A percentile compares a stretch with the other conserved stretches of the same genome.
Conservation (phyloP, 2,888 invertebrate genomes). For the Drosophila histrio region DNA sequence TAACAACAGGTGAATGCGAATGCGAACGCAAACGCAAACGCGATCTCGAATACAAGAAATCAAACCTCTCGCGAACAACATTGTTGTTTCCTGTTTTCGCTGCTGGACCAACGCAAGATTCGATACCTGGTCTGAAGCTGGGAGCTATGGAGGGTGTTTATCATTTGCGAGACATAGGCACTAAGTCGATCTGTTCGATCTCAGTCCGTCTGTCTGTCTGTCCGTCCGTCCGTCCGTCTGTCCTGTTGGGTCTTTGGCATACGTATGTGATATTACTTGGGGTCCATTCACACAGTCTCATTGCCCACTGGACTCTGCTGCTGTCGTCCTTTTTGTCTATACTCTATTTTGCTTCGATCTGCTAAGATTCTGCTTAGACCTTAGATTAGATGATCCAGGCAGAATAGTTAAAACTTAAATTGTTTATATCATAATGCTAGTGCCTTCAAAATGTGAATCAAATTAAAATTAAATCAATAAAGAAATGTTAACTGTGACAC, state of each 20-base stretch:
- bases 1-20: constrained; percentile 76
- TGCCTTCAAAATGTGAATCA: no score
- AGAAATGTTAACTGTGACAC: no score
- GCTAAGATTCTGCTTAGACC: neutral
- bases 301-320: neutral
- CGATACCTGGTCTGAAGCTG: neutral
- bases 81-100: constrained; percentile 67
- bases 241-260: constrained; percentile 10
- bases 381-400: neutral
- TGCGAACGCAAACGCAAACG: constrained; percentile 34
- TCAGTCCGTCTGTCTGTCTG: neutral
- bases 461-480: no score
- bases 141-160: constrained; percentile 33
- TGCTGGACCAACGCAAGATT: neutral
- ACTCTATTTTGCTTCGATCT: neutral
- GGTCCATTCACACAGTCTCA: constrained; percentile 5
- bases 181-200: constrained; percentile 41
- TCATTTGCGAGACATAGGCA: constrained; percentile 43
- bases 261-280: constrained; percentile 12
- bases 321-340: neutral
- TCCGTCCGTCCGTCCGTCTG: neutral
- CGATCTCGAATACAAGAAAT: constrained; percentile 66
- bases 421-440: no score
- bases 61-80: constrained; percentile 62
- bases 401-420: no score